Conservation (phyloP, 2,797 vertebrate genomes). For the Trematomus bernacchii region DNA sequence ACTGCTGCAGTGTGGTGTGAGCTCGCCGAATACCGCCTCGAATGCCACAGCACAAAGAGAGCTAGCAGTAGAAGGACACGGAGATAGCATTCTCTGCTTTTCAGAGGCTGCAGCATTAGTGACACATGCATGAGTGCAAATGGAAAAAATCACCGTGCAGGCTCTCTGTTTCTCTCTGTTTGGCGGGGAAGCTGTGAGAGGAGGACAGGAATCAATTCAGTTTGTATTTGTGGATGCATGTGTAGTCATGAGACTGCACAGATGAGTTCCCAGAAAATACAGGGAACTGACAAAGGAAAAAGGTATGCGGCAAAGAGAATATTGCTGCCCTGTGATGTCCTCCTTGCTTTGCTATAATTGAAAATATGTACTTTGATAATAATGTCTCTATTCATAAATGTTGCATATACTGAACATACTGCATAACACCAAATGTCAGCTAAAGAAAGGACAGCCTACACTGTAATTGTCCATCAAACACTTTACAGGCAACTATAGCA, state of each 20-base stretch:
- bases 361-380: background rate
- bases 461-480: constrained; percentile 51
- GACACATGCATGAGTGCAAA: constrained; percentile 80
- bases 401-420: constrained; percentile 3
- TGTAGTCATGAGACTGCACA: constrained; percentile 35
- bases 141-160: constrained; percentile 55
- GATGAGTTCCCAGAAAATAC: constrained; percentile 25
- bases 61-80: constrained; percentile 57
- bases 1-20: constrained; percentile 54
- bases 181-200: constrained; percentile 30
- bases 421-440: constrained; percentile 24
- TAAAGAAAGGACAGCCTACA: constrained; percentile 22
- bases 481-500: constrained; percentile 28
- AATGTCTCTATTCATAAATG: constrained; percentile 5
- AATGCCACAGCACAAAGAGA: constrained; percentile 63
- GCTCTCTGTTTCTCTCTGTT: constrained; percentile 46
- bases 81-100: constrained; percentile 63
- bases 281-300: constrained; percentile 18
- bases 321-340: constrained; percentile 9
- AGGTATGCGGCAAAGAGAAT: background rate
- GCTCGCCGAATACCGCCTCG: constrained; percentile 46
- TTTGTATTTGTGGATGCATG: constrained; percentile 38
- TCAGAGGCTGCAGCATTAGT: constrained; percentile 70
- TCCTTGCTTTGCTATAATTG: constrained; percentile 15
- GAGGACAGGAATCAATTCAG: constrained; percentile 44